Evolutionary conservation across 2,888 invertebrate species (phyloP).

Genomic region (Sussaba pulchella): DNA sequence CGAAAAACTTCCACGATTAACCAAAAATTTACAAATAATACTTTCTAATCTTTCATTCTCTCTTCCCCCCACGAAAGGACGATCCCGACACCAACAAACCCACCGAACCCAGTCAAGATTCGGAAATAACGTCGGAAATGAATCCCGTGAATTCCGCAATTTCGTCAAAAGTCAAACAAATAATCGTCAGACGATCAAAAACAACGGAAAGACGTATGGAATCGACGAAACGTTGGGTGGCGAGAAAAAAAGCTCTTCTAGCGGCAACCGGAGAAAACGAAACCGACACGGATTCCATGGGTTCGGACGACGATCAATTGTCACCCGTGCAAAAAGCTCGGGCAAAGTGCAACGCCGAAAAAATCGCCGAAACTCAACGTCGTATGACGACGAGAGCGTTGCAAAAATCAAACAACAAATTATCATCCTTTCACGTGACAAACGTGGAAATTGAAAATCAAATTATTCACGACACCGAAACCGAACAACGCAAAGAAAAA

Average conservation of each 20-base stretch:
- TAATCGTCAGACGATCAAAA: slow-evolving; percentile 72
- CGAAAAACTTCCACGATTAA: too few relatives aligned
- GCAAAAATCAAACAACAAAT: slow-evolving; percentile 74
- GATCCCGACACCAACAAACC: neutral
- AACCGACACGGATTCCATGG: slow-evolving; percentile 80
- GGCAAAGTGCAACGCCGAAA: slow-evolving; percentile 78
- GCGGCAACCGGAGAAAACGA: slow-evolving; percentile 79
- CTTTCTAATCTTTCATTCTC: too few relatives aligned
- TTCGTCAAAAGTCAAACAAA: slow-evolving; percentile 55
- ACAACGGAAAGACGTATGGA: slow-evolving; percentile 78
- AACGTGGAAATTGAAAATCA: slow-evolving; percentile 61
- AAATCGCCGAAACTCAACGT: slow-evolving; percentile 73
- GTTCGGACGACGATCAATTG: slow-evolving; percentile 77
- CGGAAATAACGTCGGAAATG: slow-evolving; percentile 48
- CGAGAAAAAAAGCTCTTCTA: slow-evolving; percentile 80
- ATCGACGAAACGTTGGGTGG: slow-evolving; percentile 82
- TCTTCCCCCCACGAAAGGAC: neutral
- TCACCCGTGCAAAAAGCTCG: slow-evolving; percentile 82
- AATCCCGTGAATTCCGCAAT: neutral
- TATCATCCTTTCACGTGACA: slow-evolving; percentile 69
- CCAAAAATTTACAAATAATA: too few relatives aligned
- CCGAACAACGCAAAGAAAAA: slow-evolving; percentile 3
- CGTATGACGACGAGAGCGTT: slow-evolving; percentile 73
- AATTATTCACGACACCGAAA: slow-evolving; percentile 15
- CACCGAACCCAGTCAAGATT: slow-evolving; percentile 25